Conservation (phyloP, 2,888 invertebrate genomes). For the Anarsia innoxiella region DNA sequence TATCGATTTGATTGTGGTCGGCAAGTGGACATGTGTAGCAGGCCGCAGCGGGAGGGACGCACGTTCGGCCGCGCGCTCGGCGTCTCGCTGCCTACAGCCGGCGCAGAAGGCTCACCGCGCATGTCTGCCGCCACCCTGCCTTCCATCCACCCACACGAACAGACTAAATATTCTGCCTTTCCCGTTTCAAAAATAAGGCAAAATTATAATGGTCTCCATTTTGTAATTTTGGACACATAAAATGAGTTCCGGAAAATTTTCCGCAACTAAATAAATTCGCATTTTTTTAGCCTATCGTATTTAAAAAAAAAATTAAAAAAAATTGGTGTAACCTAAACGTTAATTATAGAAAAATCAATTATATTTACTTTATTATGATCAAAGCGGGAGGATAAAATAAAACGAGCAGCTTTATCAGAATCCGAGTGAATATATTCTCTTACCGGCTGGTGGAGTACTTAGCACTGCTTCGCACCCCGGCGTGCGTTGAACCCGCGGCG, state of each 20-base stretch:
- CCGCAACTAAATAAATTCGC: too few species aligned
- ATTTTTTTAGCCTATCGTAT: too few species aligned
- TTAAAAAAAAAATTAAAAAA: too few species aligned
- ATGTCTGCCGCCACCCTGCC: constrained; percentile 28
- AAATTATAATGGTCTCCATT: background rate
- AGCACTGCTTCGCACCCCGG: constrained; percentile 25
- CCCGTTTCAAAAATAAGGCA: background rate
- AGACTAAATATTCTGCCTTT: constrained; percentile 21
- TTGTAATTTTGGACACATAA: too few species aligned
- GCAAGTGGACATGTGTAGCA: background rate
- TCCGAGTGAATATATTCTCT: constrained; percentile 17
- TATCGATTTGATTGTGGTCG: constrained; percentile 54
- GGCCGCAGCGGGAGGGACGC: too few species aligned
- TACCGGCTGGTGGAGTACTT: constrained; percentile 19
- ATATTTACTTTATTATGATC: too few species aligned
- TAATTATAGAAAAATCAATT: too few species aligned
- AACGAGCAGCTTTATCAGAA: too few species aligned
- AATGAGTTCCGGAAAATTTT: too few species aligned
- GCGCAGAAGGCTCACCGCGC: constrained; percentile 53
- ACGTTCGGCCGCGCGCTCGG: constrained; percentile 51
- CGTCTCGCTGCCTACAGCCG: constrained; percentile 48
- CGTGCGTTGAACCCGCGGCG: constrained; percentile 52
- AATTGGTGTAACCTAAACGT: too few species aligned
- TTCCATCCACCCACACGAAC: constrained; percentile 32
- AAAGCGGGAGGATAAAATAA: too few species aligned